Conservation (phyloP, 2,113 vertebrate genomes). For the Laticauda laticaudata region DNA sequence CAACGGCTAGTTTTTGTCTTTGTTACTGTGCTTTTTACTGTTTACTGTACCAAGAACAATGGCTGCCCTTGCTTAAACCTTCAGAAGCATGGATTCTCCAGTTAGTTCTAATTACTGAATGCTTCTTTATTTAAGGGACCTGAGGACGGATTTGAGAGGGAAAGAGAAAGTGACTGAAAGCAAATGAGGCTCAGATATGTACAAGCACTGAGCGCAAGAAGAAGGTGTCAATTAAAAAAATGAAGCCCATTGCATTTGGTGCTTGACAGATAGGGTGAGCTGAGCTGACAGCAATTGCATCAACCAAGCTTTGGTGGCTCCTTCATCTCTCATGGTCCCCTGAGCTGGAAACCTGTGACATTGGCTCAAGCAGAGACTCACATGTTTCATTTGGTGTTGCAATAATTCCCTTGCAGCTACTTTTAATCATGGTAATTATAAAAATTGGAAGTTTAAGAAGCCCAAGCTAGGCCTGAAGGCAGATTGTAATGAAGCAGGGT, state of each 20-base stretch:
- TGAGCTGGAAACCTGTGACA: slow-evolving; percentile 58
- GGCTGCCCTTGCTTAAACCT: slow-evolving; percentile 16
- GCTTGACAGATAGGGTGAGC: slow-evolving; percentile 88
- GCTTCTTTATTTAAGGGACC: rapidly evolving
- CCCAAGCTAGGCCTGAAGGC: slow-evolving; percentile 69
- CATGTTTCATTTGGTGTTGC: slow-evolving; percentile 65
- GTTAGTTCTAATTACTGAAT: not conserved
- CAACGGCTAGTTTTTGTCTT: slow-evolving; percentile 11
- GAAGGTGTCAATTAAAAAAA: slow-evolving; percentile 91
- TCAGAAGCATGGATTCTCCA: not conserved
- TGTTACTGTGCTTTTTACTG: not conserved
- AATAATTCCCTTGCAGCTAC: slow-evolving; percentile 73
- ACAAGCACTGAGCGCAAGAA: slow-evolving; percentile 55
- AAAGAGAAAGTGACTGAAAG: slow-evolving; percentile 48
- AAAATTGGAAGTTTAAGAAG: slow-evolving; percentile 72
- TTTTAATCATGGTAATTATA: slow-evolving; percentile 80
- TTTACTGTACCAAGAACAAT: slow-evolving; percentile 27
- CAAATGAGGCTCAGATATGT: slow-evolving; percentile 40
- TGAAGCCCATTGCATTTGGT: slow-evolving; percentile 66
- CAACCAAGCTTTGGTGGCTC: slow-evolving; percentile 75
- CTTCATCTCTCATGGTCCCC: slow-evolving; percentile 59
- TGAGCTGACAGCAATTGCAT: slow-evolving; percentile 86
- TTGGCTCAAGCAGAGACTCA: slow-evolving; percentile 50
- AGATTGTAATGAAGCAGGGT: slow-evolving; percentile 68
- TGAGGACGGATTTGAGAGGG: not conserved